These are phyloP conservation scores for Phyllostomus discolor DNA, from an alignment of 2,113 vertebrate species.

Conservation along the genomic window DNA sequence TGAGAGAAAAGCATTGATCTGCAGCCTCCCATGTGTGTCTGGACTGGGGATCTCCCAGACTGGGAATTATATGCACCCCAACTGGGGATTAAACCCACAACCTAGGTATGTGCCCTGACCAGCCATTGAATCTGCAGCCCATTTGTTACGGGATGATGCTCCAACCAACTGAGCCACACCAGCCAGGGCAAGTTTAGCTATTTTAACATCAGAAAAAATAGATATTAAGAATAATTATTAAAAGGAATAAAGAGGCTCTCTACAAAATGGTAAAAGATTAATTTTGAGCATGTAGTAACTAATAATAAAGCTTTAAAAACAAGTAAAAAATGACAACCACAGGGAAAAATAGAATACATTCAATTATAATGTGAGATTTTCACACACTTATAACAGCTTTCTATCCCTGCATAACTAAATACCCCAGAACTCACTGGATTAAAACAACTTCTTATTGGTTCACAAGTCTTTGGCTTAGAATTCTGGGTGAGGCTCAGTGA, in stretches of 20 bases:
- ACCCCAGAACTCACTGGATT: background rate
- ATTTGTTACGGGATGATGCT: too few species aligned
- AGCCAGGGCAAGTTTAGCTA: background rate
- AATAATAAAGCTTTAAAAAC: background rate
- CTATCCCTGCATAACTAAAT: background rate
- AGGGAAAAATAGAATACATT: background rate
- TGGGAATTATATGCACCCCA: too few species aligned
- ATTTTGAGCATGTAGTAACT: background rate
- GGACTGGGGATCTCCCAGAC: too few species aligned
- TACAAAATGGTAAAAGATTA: background rate
- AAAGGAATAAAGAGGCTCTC: background rate
- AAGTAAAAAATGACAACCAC: background rate
- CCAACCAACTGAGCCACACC: too few species aligned
- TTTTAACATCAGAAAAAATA: background rate
- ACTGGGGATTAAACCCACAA: too few species aligned
- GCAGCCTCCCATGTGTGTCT: too few species aligned
- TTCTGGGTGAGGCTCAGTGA: background rate
- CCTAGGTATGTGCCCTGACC: too few species aligned
- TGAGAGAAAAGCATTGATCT: too few species aligned
- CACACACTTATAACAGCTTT: background rate
- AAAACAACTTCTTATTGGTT: background rate
- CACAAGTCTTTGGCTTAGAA: background rate
- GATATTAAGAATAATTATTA: background rate
- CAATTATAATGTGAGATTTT: background rate
- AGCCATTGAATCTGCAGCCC: too few species aligned